Conservation (phyloP, 1,140 invertebrate genomes). For the Ectropis grisescens region DNA sequence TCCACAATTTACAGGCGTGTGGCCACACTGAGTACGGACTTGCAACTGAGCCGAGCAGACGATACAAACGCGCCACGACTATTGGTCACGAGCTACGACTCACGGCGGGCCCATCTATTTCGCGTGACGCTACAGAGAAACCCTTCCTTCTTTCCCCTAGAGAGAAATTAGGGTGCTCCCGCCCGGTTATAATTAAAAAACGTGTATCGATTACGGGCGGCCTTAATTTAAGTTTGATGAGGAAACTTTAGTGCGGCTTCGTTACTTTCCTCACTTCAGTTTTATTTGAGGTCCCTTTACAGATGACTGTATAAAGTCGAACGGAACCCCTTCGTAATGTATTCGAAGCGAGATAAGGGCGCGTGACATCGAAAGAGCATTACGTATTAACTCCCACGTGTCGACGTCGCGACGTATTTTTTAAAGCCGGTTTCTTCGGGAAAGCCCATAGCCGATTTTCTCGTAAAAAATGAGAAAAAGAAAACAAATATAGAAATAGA, state of each 20-base stretch:
- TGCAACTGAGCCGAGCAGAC: conserved; percentile 44
- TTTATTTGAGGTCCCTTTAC: too few species aligned
- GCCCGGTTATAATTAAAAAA: conserved; percentile 42
- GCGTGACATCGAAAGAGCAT: too few species aligned
- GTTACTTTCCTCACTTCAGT: too few species aligned
- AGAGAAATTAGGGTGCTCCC: conserved; percentile 38
- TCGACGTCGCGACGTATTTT: too few species aligned
- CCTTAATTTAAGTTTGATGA: conserved; percentile 2
- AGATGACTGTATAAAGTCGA: too few species aligned
- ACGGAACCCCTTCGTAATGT: too few species aligned
- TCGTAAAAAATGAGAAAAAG: too few species aligned
- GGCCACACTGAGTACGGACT: conserved; percentile 49
- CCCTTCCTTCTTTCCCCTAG: conserved; percentile 44
- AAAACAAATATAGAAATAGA: too few species aligned
- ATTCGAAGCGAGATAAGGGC: too few species aligned
- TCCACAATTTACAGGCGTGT: conserved; percentile 41
- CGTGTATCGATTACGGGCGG: conserved; percentile 17
- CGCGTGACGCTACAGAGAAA: conserved; percentile 57
- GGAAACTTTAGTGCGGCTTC: conserved; percentile 2
- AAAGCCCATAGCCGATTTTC: too few species aligned
- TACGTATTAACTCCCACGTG: too few species aligned
- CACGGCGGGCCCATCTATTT: conserved; percentile 55
- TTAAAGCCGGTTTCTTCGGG: too few species aligned
- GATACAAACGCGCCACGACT: conserved; percentile 43
- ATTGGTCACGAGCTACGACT: conserved; percentile 50